Conservation (phyloP, 2,797 vertebrate species). For the Peromyscus aztecus region DNA sequence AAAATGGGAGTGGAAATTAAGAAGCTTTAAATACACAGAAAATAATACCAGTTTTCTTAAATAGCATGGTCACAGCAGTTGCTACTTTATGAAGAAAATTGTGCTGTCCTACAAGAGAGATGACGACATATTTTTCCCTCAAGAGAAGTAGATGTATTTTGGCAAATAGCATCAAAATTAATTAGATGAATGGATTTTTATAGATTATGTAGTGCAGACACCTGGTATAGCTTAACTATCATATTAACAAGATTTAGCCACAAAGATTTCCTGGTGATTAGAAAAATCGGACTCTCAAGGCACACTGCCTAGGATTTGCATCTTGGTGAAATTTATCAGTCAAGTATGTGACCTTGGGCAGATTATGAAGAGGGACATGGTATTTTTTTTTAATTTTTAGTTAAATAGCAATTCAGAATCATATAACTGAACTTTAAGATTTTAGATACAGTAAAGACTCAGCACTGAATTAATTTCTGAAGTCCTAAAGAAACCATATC, state of each 20-base stretch:
- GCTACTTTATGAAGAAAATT: slow-evolving; percentile 51
- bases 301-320: not conserved
- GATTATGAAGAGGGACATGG: not conserved
- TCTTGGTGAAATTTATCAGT: not conserved
- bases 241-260: not conserved
- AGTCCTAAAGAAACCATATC: not conserved
- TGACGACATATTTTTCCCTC: slow-evolving; percentile 20
- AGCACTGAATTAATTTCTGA: not conserved
- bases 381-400: slow-evolving; percentile 34
- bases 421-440: slow-evolving; percentile 45
- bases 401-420: not conserved
- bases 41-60: slow-evolving; percentile 26
- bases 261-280: not conserved
- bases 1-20: slow-evolving; percentile 34
- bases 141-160: slow-evolving; percentile 13
- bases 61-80: slow-evolving; percentile 19
- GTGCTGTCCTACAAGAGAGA: not conserved
- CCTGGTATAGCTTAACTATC: not conserved
- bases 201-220: not conserved
- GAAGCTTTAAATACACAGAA: slow-evolving; percentile 20
- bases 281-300: not conserved
- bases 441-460: not conserved
- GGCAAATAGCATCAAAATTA: slow-evolving; percentile 44
- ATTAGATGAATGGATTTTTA: not conserved
- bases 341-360: not conserved